Percentiles rank a stretch among this genome's conserved stretches.
These are phyloP conservation scores for Falco naumanni DNA, from an alignment of 2,797 vertebrate genomes.

Conservation along the genomic window DNA sequence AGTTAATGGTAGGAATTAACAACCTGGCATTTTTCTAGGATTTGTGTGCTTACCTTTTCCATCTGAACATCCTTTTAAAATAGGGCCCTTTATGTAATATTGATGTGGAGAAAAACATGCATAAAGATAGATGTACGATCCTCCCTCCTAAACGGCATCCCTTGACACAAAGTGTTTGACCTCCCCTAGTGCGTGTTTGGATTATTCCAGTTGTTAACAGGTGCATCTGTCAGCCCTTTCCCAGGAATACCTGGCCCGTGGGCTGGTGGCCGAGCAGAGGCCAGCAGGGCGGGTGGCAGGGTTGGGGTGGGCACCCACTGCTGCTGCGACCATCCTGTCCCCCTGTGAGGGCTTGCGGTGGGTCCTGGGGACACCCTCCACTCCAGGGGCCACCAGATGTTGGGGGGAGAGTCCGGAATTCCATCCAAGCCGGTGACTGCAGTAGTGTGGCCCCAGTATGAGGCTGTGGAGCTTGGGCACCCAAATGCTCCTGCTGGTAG, in stretches of 20 bases:
- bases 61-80: not conserved
- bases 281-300: accelerated
- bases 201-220: not conserved
- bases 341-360: accelerated
- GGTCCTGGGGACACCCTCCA: accelerated
- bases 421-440: accelerated
- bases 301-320: no score
- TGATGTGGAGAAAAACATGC: not conserved
- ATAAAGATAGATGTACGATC: not conserved
- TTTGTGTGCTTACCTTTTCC: not conserved
- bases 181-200: not conserved
- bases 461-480: not conserved
- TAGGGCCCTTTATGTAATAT: not conserved
- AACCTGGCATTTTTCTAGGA: not conserved
- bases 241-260: not conserved
- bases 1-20: not conserved
- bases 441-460: accelerated
- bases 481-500: no score
- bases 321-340: accelerated
- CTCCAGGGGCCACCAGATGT: not conserved
- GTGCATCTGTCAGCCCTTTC: not conserved
- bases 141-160: not conserved
- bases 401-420: not conserved
- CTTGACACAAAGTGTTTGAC: not conserved
- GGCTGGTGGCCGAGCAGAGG: not conserved